A percentile compares a stretch with the other conserved stretches of the same genome.
phyloP scores from a whole-genome alignment of 1,140 invertebrate species.

The Dreissena rostriformis region DNA sequence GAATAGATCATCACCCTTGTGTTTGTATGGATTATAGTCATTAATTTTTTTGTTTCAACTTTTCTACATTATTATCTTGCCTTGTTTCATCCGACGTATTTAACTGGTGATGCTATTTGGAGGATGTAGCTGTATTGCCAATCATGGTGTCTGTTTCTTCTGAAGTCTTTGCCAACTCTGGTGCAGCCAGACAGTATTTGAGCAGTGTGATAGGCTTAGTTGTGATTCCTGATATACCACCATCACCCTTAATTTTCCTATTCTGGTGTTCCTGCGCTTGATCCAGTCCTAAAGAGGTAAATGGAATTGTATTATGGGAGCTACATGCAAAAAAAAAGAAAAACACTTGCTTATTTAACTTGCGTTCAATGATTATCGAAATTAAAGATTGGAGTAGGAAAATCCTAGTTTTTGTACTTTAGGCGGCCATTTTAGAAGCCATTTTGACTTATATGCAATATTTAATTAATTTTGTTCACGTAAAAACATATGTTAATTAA shows the following conservation, averaged over 20 bases:
- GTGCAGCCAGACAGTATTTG: constrained; percentile 5
- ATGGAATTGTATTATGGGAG: constrained; percentile 1
- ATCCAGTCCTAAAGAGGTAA: constrained; percentile 3
- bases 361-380: no score
- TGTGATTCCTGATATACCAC: constrained; percentile 3
- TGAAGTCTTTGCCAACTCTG: constrained; percentile 1
- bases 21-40: constrained; percentile 13
- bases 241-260: constrained; percentile 3
- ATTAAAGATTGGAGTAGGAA: no score
- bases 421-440: no score
- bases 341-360: no score
- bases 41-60: neutral
- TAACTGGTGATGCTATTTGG: neutral
- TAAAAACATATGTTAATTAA: no score
- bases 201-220: constrained; percentile 10
- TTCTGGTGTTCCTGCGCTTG: constrained; percentile 22
- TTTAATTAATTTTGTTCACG: no score
- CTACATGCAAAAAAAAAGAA: neutral
- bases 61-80: constrained; percentile 1
- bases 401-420: no score
- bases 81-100: constrained; percentile 10
- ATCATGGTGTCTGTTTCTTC: neutral
- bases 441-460: no score
- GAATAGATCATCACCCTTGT: no score
- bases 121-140: neutral